Base-by-base conservation (phyloP, 2,797 vertebrate species). In the Acridotheres tristis region DNA sequence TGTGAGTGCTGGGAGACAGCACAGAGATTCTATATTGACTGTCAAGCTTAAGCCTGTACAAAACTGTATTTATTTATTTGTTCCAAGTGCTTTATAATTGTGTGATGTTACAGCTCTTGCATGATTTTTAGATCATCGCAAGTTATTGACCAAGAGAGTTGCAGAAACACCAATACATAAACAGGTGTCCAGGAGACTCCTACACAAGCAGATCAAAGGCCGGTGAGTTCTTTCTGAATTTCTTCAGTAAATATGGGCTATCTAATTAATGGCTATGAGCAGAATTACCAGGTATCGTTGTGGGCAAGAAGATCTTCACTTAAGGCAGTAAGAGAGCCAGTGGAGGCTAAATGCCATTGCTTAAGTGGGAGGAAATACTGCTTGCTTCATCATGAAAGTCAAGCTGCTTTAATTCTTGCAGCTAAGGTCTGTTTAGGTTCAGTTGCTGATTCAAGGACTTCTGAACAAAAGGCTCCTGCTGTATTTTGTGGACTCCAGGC, bases 81-180 rank as follows among this genome's bases (percentile, higher is more conserved):
- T 83, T 36, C 11, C 25, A 48, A 53, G 23, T 92, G 58, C 43
- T 55, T 59, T 79, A 8, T 51, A 38, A 27, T 5, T 58, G 22
- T 68, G 42, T 42, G 40, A 16, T 80, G 25, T 61, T 77, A 58
- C 0, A 51, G 34, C 22, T 72, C 30, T 84, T 90, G 40, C 13
- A 67, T 83, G 30, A 51, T 34, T 81, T 61, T 97, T 97, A 99
- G 99, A 98, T 96, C 93, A 93, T 66, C 98, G 96, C 80, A 98
- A 96, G 93, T 97, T 99, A 26, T 81, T 99, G 79, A 99, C 99
- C 16, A 99, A 98, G 95, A 98, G 98, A 80, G 99, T 99, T 90
- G 98, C 98, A 21, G 99, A 99, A 95, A 99, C 99, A 0, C 99
- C 99, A 0, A 86, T 97, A 5, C 99, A 99, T 96, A 99, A 99